Percentiles rank a stretch among this genome's conserved stretches.
Conservation (phyloP, 2,797 vertebrate species). For the Coreius guichenoti region DNA sequence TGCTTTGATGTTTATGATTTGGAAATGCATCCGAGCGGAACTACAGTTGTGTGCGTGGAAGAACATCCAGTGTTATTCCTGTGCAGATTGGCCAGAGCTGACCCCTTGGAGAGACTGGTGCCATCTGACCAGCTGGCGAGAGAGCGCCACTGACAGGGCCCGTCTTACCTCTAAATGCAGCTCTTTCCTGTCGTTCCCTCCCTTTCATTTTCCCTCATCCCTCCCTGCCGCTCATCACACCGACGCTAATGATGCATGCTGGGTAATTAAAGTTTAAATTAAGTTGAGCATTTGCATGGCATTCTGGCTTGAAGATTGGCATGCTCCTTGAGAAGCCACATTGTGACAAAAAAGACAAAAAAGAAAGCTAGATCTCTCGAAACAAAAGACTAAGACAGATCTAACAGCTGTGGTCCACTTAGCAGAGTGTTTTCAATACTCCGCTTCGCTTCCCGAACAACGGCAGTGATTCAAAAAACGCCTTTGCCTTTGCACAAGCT, state of each 20-base stretch:
- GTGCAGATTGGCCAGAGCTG: conserved; percentile 74
- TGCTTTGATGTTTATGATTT: conserved; percentile 2
- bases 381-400: conserved; percentile 5
- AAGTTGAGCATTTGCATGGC: conserved; percentile 73
- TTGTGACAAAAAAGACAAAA: conserved; percentile 4
- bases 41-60: conserved; percentile 30
- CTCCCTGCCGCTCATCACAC: conserved; percentile 60
- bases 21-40: conserved; percentile 18
- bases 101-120: conserved; percentile 71
- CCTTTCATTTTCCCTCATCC: conserved; percentile 16
- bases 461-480: conserved; percentile 29
- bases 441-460: conserved; percentile 54
- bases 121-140: conserved; percentile 74
- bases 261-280: conserved; percentile 80
- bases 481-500: conserved; percentile 42
- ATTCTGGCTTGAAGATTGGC: conserved; percentile 31
- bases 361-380: background rate
- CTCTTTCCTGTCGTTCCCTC: conserved; percentile 13
- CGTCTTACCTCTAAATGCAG: conserved; percentile 51
- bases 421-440: conserved; percentile 23
- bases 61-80: conserved; percentile 74
- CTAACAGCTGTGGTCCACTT: conserved; percentile 18
- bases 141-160: conserved; percentile 35
- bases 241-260: conserved; percentile 76
- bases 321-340: conserved; percentile 17